Percentiles rank a stretch among this genome's conserved stretches.
Evolutionary conservation across 2,113 vertebrate genomes (phyloP).

Genomic region (Parus major): DNA sequence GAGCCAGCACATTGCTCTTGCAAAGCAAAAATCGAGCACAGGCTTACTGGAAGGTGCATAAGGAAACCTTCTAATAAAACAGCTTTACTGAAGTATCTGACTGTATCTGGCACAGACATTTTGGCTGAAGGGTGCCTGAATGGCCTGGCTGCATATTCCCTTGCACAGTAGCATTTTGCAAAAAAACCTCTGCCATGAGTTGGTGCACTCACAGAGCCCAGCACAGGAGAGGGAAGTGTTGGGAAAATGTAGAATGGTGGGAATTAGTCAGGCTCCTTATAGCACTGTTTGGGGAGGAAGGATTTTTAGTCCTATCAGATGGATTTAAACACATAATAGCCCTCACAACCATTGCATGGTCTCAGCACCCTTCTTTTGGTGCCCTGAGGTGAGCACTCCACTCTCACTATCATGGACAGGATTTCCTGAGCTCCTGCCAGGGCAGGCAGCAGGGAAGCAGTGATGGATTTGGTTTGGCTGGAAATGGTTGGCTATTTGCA

Average conservation of each 20-base stretch:
- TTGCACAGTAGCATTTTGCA: neutral
- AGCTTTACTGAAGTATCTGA: neutral
- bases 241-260: neutral
- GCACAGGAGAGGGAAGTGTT: neutral
- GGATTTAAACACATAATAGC: neutral
- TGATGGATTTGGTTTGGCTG: neutral
- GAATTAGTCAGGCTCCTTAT: neutral
- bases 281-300: neutral
- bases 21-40: neutral
- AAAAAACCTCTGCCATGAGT: neutral
- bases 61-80: neutral
- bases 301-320: neutral
- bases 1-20: neutral
- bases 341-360: fast-evolving
- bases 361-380: neutral
- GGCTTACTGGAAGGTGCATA: fast-evolving
- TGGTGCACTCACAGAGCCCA: neutral
- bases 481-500: neutral
- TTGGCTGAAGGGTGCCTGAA: neutral
- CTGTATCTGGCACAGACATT: neutral
- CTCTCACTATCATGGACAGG: fast-evolving
- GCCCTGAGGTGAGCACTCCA: neutral
- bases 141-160: neutral
- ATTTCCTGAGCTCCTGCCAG: neutral
- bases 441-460: neutral